Percentiles rank a stretch among this genome's conserved stretches.
Evolutionary conservation across 2,113 vertebrate species (phyloP).

Genomic region (Probosciger aterrimus): DNA sequence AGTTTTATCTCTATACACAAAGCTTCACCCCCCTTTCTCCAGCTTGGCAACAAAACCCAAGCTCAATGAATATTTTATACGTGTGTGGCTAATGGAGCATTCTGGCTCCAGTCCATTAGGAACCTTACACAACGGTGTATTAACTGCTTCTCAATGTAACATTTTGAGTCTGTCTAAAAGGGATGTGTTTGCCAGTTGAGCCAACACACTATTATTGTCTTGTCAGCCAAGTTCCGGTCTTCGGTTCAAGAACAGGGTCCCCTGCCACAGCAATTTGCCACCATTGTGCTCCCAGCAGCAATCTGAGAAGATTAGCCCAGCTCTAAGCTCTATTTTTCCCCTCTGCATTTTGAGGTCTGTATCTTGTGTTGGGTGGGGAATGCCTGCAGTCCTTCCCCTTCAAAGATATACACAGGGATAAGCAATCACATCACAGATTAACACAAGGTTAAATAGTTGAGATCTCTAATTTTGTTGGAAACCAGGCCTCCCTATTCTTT

Average conservation of each 20-base stretch:
- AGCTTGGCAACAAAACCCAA: conserved; percentile 69
- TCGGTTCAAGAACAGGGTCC: background rate
- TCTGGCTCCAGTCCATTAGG: conserved; percentile 70
- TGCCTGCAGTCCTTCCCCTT: background rate
- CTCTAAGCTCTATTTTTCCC: background rate
- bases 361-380: background rate
- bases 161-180: conserved; percentile 63
- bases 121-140: conserved; percentile 72
- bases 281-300: background rate
- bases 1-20: conserved; percentile 35
- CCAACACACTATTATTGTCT: conserved; percentile 38
- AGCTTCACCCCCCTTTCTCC: conserved; percentile 8
- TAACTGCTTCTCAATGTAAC: conserved; percentile 64
- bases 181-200: conserved; percentile 52
- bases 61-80: conserved; percentile 71
- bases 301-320: background rate
- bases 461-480: background rate
- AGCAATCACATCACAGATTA: background rate
- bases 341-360: background rate
- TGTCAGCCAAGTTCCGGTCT: conserved; percentile 26
- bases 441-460: background rate
- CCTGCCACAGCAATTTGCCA: background rate
- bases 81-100: conserved; percentile 72
- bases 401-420: background rate
- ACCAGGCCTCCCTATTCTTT: background rate